A percentile compares a stretch with the other conserved stretches of the same genome.
Conservation (phyloP, 2,888 invertebrate species). For the Elaeidobius kamerunicus region DNA sequence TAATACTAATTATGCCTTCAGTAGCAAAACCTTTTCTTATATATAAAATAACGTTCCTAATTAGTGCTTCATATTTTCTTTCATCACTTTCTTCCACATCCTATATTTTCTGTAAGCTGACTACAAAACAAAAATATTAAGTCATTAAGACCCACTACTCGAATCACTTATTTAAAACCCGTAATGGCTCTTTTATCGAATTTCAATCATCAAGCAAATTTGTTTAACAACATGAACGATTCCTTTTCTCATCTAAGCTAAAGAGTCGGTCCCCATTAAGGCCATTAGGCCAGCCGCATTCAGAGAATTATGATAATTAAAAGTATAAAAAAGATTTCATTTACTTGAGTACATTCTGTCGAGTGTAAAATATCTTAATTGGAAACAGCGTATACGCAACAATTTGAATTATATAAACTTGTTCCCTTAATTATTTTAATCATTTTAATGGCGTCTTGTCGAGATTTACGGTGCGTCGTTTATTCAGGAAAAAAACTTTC, state of each 20-base stretch:
- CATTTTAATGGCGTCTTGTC: conserved; percentile 37
- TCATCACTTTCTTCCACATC: no score
- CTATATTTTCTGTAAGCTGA: no score
- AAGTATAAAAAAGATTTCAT: conserved; percentile 18
- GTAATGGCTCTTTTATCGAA: neutral
- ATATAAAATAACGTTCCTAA: no score
- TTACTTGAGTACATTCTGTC: conserved; percentile 14
- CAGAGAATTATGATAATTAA: conserved; percentile 22
- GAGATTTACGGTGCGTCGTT: conserved; percentile 38
- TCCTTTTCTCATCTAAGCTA: conserved; percentile 4
- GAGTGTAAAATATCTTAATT: conserved; percentile 28
- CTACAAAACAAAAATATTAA: no score
- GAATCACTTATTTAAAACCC: neutral
- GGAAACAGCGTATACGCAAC: conserved; percentile 18
- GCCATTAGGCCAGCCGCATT: conserved; percentile 18
- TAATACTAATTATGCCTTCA: no score
- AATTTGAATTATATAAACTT: conserved; percentile 25
- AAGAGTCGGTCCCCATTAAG: conserved; percentile 14
- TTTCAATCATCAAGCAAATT: conserved; percentile 10
- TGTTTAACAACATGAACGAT: conserved; percentile 14
- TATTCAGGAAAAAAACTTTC: conserved; percentile 2
- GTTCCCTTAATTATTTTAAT: conserved; percentile 31
- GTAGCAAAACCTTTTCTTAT: no score
- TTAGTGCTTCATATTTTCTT: no score
- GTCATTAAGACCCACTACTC: no score